These are phyloP conservation scores for Hippocampus zosterae DNA, from an alignment of 2,113 vertebrate genomes.

Conservation along the genomic window DNA sequence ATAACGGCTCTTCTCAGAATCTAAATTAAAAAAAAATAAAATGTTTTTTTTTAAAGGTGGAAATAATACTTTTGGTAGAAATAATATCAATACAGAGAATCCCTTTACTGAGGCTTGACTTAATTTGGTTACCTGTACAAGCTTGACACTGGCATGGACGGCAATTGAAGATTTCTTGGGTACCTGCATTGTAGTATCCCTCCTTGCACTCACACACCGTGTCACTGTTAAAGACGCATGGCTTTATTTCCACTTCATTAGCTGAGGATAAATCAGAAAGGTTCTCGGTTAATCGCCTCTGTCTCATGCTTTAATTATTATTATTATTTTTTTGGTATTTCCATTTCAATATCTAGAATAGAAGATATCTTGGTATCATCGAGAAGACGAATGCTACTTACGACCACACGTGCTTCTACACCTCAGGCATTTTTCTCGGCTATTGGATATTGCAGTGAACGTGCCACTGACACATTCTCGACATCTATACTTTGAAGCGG, in stretches of 20 bases:
- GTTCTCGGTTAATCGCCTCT: not conserved
- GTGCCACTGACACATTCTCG: rapidly evolving
- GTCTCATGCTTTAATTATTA: too few relatives aligned
- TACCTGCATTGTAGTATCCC: not conserved
- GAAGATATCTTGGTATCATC: not conserved
- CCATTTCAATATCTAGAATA: not conserved
- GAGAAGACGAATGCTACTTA: constrained; percentile 19
- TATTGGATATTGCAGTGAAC: not conserved
- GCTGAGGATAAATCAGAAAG: not conserved
- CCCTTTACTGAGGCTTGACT: not conserved
- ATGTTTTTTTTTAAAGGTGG: not conserved
- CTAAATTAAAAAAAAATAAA: not conserved
- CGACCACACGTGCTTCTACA: rapidly evolving
- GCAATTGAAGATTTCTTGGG: not conserved
- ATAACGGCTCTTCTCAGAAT: not conserved
- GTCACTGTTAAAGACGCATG: not conserved
- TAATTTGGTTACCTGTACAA: constrained; percentile 9
- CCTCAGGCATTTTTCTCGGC: rapidly evolving
- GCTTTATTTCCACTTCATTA: rapidly evolving
- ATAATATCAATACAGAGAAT: not conserved
- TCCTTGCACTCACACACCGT: constrained; percentile 24
- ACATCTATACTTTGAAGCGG: not conserved
- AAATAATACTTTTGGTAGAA: not conserved
- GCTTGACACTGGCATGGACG: rapidly evolving
- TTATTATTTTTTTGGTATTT: not conserved